phyloP scores from a whole-genome alignment of 2,797 vertebrate species.

The Aulostomus chinensis region DNA sequence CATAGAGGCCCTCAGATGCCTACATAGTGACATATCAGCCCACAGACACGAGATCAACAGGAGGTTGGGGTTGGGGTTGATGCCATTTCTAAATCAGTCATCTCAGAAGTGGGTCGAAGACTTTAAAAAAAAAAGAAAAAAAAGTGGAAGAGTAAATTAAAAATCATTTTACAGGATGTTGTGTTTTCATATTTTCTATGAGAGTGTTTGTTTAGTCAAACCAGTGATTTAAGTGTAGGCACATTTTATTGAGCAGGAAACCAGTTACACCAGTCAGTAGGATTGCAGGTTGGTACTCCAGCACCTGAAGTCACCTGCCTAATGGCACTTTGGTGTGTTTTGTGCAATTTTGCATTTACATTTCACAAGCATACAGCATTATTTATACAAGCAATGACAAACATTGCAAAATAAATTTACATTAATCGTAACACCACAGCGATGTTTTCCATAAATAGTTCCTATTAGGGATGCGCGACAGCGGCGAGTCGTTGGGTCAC shows the following conservation, averaged over 20 bases:
- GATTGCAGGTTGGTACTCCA: conserved; percentile 14
- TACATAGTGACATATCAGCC: conserved; percentile 75
- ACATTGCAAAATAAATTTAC: conserved; percentile 5
- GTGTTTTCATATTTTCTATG: conserved; percentile 42
- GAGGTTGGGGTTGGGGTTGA: conserved; percentile 16
- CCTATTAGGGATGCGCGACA: no score
- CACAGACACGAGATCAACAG: conserved; percentile 48
- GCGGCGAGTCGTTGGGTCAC: no score
- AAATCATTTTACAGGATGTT: conserved; percentile 82
- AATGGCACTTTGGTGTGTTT: conserved; percentile 38
- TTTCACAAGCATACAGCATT: conserved; percentile 12
- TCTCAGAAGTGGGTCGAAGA: conserved; percentile 65
- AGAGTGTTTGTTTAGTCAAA: no score
- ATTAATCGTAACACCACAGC: conserved; percentile 2
- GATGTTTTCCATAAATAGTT: not conserved
- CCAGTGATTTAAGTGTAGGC: no score
- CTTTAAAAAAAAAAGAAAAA: conserved; percentile 11
- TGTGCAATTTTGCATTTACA: conserved; percentile 22
- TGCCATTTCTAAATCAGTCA: conserved; percentile 75
- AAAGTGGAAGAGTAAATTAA: conserved; percentile 70
- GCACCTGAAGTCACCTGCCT: conserved; percentile 8
- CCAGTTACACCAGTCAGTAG: no score
- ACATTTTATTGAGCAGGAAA: conserved; percentile 57
- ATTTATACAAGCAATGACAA: conserved; percentile 14
- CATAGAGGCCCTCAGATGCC: conserved; percentile 59